Percentiles rank a stretch among this genome's conserved stretches.
phyloP scores from a whole-genome alignment of 2,797 vertebrate genomes.

The Mus spretus region DNA sequence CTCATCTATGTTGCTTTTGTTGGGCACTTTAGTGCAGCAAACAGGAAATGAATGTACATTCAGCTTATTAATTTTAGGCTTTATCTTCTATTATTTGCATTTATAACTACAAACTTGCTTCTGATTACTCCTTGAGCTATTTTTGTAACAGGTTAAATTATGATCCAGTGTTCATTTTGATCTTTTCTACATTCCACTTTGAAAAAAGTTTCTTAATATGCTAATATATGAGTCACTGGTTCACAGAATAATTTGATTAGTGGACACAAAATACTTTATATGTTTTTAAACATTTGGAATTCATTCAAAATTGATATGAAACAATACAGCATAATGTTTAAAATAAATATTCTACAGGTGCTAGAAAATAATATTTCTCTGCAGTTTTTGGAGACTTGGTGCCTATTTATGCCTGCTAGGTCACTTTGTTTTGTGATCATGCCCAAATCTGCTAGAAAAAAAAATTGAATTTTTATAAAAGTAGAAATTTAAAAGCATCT shows the following conservation, averaged over 20 bases:
- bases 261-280: neutral
- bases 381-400: neutral
- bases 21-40: neutral
- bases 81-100: neutral
- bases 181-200: neutral
- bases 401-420: neutral
- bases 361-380: conserved; percentile 35
- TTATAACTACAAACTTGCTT: conserved; percentile 18
- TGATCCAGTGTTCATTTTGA: conserved; percentile 26
- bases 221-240: neutral
- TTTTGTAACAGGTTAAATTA: conserved; percentile 13
- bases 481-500: conserved; percentile 16
- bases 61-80: neutral
- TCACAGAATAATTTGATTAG: conserved; percentile 14
- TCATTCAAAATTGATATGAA: conserved; percentile 30
- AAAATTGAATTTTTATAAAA: neutral
- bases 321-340: neutral
- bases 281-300: conserved; percentile 42
- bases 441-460: neutral
- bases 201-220: conserved; percentile 31
- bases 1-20: too few relatives aligned
- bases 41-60: neutral
- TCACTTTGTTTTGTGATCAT: neutral
- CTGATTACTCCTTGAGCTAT: neutral
- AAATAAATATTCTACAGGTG: conserved; percentile 1